Evolutionary conservation across 2,888 invertebrate genomes (phyloP).

Genomic region (Rhingia rostrata): DNA sequence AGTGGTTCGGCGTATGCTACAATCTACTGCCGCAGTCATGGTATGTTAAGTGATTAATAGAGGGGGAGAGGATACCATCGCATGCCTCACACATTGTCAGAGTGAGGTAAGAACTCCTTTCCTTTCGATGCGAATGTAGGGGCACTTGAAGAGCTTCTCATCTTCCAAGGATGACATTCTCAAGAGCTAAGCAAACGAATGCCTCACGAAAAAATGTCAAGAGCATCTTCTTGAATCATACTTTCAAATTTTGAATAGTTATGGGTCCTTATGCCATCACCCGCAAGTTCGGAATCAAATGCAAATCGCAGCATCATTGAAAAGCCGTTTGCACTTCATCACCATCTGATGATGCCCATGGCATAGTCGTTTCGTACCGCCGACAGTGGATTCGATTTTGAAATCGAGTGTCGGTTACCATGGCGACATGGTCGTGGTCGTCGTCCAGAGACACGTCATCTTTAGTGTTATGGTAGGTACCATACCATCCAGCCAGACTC

Average conservation of each 20-base stretch:
- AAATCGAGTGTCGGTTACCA: slow-evolving; percentile 50
- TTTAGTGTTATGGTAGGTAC: slow-evolving; percentile 20
- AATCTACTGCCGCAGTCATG: no score
- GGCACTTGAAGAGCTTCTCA: background rate
- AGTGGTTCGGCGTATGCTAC: no score
- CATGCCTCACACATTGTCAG: no score
- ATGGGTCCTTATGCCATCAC: background rate
- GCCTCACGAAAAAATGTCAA: slow-evolving; percentile 29
- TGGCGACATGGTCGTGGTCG: slow-evolving; percentile 6
- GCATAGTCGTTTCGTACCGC: no score
- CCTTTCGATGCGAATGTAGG: no score
- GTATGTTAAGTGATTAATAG: no score
- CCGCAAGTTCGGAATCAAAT: slow-evolving; percentile 43
- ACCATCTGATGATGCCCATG: slow-evolving; percentile 42
- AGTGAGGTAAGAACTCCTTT: no score
- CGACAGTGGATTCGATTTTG: slow-evolving; percentile 13
- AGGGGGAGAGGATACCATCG: no score
- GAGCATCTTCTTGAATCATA: slow-evolving; percentile 59
- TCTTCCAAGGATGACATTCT: slow-evolving; percentile 4
- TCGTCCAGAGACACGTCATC: slow-evolving; percentile 34
- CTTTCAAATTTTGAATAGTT: slow-evolving; percentile 57
- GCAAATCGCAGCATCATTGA: slow-evolving; percentile 60
- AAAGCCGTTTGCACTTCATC: slow-evolving; percentile 55
- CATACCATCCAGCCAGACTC: slow-evolving; percentile 7
- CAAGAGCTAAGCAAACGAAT: slow-evolving; percentile 38